These are phyloP conservation scores for Erinaceus europaeus DNA, from an alignment of 2,113 vertebrate genomes.

Conservation along the genomic window DNA sequence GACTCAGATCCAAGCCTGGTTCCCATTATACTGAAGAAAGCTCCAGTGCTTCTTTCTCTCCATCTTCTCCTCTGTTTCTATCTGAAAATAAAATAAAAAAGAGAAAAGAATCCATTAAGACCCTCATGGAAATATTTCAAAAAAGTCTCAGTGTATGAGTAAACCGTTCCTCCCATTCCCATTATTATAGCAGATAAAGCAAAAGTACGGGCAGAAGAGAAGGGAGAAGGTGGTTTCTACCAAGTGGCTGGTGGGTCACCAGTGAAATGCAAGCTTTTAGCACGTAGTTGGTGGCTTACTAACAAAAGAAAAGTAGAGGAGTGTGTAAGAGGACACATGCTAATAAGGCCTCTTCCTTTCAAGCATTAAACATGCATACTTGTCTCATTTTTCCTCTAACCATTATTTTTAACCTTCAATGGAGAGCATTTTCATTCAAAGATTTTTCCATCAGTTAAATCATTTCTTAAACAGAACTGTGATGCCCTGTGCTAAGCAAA, in stretches of 20 bases:
- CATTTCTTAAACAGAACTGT: slow-evolving; percentile 61
- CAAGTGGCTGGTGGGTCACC: neutral
- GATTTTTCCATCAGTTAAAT: slow-evolving; percentile 67
- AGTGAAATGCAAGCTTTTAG: neutral
- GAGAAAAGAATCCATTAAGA: neutral
- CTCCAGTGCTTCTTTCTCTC: too few species aligned
- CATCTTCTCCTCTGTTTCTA: too few species aligned
- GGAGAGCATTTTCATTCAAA: slow-evolving; percentile 67
- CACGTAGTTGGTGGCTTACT: neutral
- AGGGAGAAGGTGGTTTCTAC: neutral
- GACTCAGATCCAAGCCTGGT: too few species aligned
- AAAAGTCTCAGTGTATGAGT: neutral
- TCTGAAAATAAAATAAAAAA: neutral
- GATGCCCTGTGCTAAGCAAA: slow-evolving; percentile 27
- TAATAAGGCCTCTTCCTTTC: slow-evolving; percentile 10
- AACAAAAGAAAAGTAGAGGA: neutral
- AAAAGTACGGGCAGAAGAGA: neutral
- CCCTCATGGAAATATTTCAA: neutral
- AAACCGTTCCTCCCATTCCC: neutral
- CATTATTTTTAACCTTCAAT: slow-evolving; percentile 55
- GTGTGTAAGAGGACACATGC: too few species aligned
- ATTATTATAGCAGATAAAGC: neutral
- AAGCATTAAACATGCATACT: slow-evolving; percentile 31
- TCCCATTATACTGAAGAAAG: too few species aligned
- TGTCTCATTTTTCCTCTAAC: slow-evolving; percentile 43